Conservation (phyloP, 2,113 vertebrate species). For the Martes martes region DNA sequence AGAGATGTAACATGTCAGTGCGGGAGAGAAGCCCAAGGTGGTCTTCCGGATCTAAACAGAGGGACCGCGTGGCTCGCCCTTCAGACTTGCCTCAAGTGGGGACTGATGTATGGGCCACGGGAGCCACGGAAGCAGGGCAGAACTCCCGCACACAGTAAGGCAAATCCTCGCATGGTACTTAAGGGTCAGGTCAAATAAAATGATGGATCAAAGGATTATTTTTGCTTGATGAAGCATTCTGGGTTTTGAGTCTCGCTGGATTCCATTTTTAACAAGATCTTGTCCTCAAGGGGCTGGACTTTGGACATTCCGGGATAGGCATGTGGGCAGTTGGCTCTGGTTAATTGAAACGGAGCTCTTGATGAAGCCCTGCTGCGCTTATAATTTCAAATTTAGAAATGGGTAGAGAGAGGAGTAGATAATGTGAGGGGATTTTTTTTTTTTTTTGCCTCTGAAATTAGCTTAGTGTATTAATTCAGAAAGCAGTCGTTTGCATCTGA, state of each 20-base stretch:
- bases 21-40: background rate
- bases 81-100: background rate
- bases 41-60: background rate
- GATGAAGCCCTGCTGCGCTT: background rate
- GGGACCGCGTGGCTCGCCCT: rapidly evolving
- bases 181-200: slow-evolving; percentile 36
- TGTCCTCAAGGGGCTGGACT: background rate
- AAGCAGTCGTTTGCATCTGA: slow-evolving; percentile 80
- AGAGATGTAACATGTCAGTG: background rate
- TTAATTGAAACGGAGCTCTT: background rate
- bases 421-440: background rate
- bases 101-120: background rate
- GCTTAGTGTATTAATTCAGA: slow-evolving; percentile 81
- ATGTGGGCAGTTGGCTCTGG: background rate
- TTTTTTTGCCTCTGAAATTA: slow-evolving; percentile 71
- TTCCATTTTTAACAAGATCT: background rate
- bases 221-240: slow-evolving; percentile 57
- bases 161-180: background rate
- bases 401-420: background rate
- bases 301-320: background rate
- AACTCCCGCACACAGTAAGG: background rate
- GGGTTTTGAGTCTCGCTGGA: slow-evolving; percentile 26
- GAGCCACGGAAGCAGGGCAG: background rate
- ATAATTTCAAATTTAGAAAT: slow-evolving; percentile 36
- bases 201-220: slow-evolving; percentile 44